Evolutionary conservation across 2,888 invertebrate species (phyloP), one percentile per base, ranked within the genome.

Genomic region (Prosopocoilus inquinatus): DNA sequence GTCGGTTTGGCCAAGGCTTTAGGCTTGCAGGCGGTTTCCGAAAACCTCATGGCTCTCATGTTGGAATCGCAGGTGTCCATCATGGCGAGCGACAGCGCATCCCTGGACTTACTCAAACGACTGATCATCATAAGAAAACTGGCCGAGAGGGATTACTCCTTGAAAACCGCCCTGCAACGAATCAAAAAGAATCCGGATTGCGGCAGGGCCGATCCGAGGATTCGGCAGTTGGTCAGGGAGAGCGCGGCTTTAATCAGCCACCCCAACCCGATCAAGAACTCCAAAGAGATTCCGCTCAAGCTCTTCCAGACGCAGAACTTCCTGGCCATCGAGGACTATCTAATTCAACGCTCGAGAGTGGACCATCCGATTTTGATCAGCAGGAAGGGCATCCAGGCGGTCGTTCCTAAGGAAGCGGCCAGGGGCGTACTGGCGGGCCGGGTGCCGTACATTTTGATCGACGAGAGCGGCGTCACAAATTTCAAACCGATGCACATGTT

Each of bases 401-500:
- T 91, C 2, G 84, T 91, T 3, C 91, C 91, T 0, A 82, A 87
- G 50, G 90, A 90, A 73, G 87, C 88, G 0, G 85, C 88, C 52
- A 81, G 88, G 33, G 84, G 86, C 12, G 89, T 90, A 1, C 75
- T 90, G 8, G 87, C 87, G 1, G 90, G 90, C 2, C 82, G 89
- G 75, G 84, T 89, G 0, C 83, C 89, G 1, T 91, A 90, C 69
- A 86, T 88, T 9, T 84, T 90, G 7, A 81, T 91, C 2, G 90
- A 90, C 66, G 90, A 91, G 73, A 84, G 81, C 61, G 90, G 91
- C 16, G 84, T 90, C 34, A 84, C 84, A 54, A 86, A 86, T 67
- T 90, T 90, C 68, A 89, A 89, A 68, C 90, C 90, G 0, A 78
- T 89, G 64, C 87, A 89, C 68, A 88, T 88, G 54, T 87, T 89